Base-by-base conservation (phyloP, 2,888 invertebrate species). In the Melanargia galathea region DNA sequence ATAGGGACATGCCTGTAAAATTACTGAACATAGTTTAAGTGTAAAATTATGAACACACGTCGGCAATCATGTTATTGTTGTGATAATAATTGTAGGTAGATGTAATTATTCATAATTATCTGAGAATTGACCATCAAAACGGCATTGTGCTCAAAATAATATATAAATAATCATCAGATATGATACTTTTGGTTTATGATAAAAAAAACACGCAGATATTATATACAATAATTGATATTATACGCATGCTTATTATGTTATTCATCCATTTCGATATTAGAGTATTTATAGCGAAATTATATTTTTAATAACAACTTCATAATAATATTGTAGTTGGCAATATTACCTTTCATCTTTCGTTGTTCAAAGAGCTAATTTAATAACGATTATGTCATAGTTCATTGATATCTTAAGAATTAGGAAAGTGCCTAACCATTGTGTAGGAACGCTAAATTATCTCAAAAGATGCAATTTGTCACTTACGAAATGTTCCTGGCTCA, bases 51-150 rank as follows among this genome's bases (percentile, higher is more conserved):
- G 33, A 16, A 20, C 18, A 35, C 33, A 52, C 52, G n/a, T n/a
- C n/a, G 18, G 18, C 51, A 51, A 51, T 20, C 51, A 51, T 51
- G 16, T 33, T 30, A 16, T 33, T 18, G 51, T 30, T 10, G 18
- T 33, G 18, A 18, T 20, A 6, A 33, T 18, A 30, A 18, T 33
- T 30, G 16, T 16, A 4, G 30, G 33, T 13, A 30, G 49, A 30
- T 33, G 18, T 52, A 52, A 52, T 52, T 35, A 52, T 35, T 35
- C 52, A 20, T 35, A 35, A 52, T 52, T 16, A 49, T 26, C 16
- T 16, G 26, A 26, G 16, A 26, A 22, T 8, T 2, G 1, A 22
- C 22, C 49, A 8, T 26, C 16, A 16, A 26, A 16, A 49, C 24
- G 22, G n/a, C 22, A 22, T 13, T 24, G 13, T 13, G 22, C 43